Evolutionary conservation across 2,797 vertebrate genomes (phyloP).

Genomic region (Chromobotia macracanthus): DNA sequence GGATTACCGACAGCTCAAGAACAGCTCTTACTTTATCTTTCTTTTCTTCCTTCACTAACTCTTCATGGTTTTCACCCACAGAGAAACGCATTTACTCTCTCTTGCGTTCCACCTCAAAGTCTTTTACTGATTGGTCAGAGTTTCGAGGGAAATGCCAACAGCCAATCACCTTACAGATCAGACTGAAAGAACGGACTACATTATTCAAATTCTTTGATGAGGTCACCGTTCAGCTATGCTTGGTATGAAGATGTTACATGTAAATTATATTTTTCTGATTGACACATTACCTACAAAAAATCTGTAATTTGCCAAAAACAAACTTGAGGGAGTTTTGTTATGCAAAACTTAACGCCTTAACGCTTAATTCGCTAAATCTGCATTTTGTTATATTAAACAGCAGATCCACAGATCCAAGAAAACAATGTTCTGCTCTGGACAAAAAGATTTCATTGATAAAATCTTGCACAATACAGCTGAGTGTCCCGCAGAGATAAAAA

Average conservation of each 20-base stretch:
- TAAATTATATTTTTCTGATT: too few relatives aligned
- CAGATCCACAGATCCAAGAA: background rate
- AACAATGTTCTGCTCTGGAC: background rate
- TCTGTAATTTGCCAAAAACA: too few relatives aligned
- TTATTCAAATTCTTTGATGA: conserved; percentile 14
- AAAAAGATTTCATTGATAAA: conserved; percentile 38
- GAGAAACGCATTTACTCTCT: background rate
- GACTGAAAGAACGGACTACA: background rate
- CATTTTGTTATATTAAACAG: background rate
- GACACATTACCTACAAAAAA: too few relatives aligned
- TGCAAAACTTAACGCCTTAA: too few relatives aligned
- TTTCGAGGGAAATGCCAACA: conserved; percentile 11
- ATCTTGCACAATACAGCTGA: conserved; percentile 4
- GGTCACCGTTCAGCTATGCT: conserved; percentile 11
- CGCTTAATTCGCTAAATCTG: too few relatives aligned
- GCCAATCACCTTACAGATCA: background rate
- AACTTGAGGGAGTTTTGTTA: too few relatives aligned
- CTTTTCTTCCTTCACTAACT: conserved; percentile 43
- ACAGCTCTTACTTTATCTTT: conserved; percentile 43
- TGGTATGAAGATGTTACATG: conserved; percentile 10
- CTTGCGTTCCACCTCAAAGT: background rate
- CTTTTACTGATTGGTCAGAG: conserved; percentile 2
- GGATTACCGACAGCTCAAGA: conserved; percentile 72
- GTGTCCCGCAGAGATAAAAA: background rate
- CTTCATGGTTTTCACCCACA: conserved; percentile 1